Percentiles rank a stretch among this genome's conserved stretches.
These are phyloP conservation scores for Drosophila pandora DNA, from an alignment of 1,140 invertebrate species.

Conservation along the genomic window DNA sequence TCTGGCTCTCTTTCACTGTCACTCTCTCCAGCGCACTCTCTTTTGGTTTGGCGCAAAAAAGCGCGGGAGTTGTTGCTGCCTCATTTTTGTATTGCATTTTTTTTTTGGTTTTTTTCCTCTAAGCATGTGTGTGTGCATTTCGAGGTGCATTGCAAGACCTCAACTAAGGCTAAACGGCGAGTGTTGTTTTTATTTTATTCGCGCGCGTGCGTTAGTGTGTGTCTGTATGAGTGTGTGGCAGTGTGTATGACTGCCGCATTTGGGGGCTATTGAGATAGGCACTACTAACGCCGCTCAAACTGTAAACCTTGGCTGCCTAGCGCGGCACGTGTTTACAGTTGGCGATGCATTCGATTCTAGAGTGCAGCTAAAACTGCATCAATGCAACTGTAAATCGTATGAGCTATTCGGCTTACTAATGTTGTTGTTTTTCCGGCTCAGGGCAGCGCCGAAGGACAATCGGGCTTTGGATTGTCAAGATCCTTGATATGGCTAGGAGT, in stretches of 20 bases:
- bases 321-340: constrained; percentile 74
- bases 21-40: constrained; percentile 21
- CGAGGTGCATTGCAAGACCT: constrained; percentile 81
- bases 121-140: constrained; percentile 66
- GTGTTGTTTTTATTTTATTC: constrained; percentile 34
- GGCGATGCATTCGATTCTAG: constrained; percentile 1
- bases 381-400: constrained; percentile 43
- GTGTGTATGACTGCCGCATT: constrained; percentile 63
- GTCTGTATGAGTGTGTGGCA: constrained; percentile 6
- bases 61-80: constrained; percentile 74
- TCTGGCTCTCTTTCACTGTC: constrained; percentile 35
- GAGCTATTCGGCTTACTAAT: constrained; percentile 5
- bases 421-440: constrained; percentile 25
- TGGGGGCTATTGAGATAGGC: constrained; percentile 80
- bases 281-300: constrained; percentile 64
- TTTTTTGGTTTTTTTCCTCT: constrained; percentile 42
- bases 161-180: constrained; percentile 75
- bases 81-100: constrained; percentile 44
- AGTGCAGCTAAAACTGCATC: constrained; percentile 51
- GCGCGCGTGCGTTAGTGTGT: constrained; percentile 2
- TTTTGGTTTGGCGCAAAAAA: constrained; percentile 41
- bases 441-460: constrained; percentile 42
- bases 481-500: constrained; percentile 28
- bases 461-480: constrained; percentile 36
- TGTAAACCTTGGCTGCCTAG: constrained; percentile 65